These are phyloP conservation scores for Drosophila neocordata DNA, from an alignment of 1,140 invertebrate species.

Conservation along the genomic window DNA sequence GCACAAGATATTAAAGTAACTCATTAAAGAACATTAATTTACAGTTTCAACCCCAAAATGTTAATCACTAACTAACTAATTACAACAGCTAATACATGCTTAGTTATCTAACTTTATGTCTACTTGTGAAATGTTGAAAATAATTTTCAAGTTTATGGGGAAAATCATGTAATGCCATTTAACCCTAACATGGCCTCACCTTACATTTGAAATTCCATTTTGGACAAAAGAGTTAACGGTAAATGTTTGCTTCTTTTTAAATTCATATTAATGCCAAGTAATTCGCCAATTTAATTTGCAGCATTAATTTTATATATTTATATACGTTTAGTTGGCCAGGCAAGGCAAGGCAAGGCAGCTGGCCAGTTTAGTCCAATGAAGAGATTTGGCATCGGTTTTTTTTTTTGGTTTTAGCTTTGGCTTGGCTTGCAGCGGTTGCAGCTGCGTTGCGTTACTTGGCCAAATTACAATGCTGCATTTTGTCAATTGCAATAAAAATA, in stretches of 20 bases:
- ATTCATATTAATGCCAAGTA: conserved; percentile 51
- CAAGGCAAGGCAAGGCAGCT: no score
- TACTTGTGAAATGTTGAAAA: neutral
- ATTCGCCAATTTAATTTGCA: conserved; percentile 60
- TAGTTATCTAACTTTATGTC: no score
- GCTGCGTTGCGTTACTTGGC: conserved; percentile 27
- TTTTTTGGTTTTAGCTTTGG: no score
- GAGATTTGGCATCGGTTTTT: neutral
- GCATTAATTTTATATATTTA: conserved; percentile 44
- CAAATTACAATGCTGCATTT: conserved; percentile 48
- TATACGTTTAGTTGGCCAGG: neutral
- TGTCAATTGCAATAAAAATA: conserved; percentile 71
- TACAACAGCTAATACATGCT: no score
- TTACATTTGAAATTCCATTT: neutral
- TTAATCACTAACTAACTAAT: no score
- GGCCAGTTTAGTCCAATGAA: neutral
- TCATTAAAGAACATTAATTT: no score
- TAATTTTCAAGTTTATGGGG: neutral
- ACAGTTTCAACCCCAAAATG: no score
- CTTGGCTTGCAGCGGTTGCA: neutral
- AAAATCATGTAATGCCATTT: neutral
- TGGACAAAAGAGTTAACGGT: neutral
- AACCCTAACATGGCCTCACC: conserved; percentile 1
- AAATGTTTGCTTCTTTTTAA: conserved; percentile 10
- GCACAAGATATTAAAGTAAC: no score